Base-by-base conservation (phyloP, 2,797 vertebrate species). In the Clarias pachynema region DNA sequence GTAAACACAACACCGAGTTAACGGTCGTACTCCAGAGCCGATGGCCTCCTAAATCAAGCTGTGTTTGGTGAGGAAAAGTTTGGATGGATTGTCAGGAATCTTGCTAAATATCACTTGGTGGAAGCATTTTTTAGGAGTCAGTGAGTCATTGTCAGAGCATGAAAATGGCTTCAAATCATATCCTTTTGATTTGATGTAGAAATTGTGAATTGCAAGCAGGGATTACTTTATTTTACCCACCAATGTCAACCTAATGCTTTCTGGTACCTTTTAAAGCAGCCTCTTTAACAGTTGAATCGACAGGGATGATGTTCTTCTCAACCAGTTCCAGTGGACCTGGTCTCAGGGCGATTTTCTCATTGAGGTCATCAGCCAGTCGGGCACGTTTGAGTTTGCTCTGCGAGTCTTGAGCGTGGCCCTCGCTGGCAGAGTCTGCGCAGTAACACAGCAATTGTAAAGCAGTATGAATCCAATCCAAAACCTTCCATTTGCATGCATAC, bases 361-460 rank as follows among this genome's bases (percentile, higher is more conserved):
- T 97, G 92, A 98, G 96, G 89, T 98, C 95, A 87, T 96, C 95
- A 0, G 97, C 95, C 26, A 98, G 95, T 31, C 95, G 94, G 68
- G 96, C 96, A 93, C 96, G 95, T 94, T 97, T 97, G 86, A 97
- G 95, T 94, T 97, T 97, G 94, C 95, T 96, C 89, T 97, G 96
- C 34, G 95, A 94, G 57, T 96, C 94, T 89, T 96, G 95, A 88
- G 95, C 91, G 86, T 96, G 94, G 40, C 95, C 92, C 86, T 96
- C 96, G 81, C 94, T 92, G 88, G 93, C 91, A 5, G 96, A 94
- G 92, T 96, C 97, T 99, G 74, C 82, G 91, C 90, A 89, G 87
- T 87, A 90, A 93, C 90, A 93, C 86, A 93, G 85, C 83, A 83
- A 87, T 84, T 80, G 79, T 87, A 87, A 49, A 90, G 86, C 86